These are phyloP conservation scores for Globodera ellingtonae DNA, from an alignment of 1,140 invertebrate genomes.

Conservation along the genomic window DNA sequence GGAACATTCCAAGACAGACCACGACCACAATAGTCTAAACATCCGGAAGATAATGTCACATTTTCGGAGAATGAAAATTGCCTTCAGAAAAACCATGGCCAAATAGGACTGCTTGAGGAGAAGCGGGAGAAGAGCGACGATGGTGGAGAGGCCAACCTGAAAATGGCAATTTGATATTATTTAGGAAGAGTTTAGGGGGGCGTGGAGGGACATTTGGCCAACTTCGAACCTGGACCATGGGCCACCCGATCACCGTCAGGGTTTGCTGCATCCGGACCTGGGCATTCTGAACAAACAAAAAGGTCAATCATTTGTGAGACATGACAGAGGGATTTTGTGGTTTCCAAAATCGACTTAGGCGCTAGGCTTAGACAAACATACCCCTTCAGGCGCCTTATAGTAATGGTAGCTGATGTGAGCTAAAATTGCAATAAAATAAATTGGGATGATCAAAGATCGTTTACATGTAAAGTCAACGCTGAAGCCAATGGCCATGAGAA, in stretches of 20 bases:
- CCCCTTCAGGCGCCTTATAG: conserved; percentile 69
- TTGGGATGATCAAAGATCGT: not conserved
- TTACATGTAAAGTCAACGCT: conserved; percentile 66
- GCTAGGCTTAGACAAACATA: conserved; percentile 20
- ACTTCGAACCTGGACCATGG: conserved; percentile 50
- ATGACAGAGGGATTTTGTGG: not conserved
- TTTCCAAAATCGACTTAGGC: too few species aligned
- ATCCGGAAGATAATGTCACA: not conserved
- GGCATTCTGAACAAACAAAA: conserved; percentile 48
- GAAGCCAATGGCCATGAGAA: conserved; percentile 68
- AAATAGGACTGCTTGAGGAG: conserved; percentile 63
- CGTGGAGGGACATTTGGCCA: not conserved
- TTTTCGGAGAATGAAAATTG: not conserved
- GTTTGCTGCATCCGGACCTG: conserved; percentile 53
- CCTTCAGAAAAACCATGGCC: conserved; percentile 58
- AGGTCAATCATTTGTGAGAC: too few species aligned
- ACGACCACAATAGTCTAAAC: conserved; percentile 57
- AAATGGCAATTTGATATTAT: conserved; percentile 11
- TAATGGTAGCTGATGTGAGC: conserved; percentile 67
- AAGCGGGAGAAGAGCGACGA: conserved; percentile 58
- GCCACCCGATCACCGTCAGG: conserved; percentile 59
- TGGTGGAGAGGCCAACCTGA: conserved; percentile 60
- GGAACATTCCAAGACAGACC: conserved; percentile 62
- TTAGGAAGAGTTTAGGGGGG: not conserved
- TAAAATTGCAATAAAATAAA: not conserved